Evolutionary conservation across 30 jellyfish, hydroid and myxozoan species (phyloP).

Genomic region (Pseudorhiza aurosa): DNA sequence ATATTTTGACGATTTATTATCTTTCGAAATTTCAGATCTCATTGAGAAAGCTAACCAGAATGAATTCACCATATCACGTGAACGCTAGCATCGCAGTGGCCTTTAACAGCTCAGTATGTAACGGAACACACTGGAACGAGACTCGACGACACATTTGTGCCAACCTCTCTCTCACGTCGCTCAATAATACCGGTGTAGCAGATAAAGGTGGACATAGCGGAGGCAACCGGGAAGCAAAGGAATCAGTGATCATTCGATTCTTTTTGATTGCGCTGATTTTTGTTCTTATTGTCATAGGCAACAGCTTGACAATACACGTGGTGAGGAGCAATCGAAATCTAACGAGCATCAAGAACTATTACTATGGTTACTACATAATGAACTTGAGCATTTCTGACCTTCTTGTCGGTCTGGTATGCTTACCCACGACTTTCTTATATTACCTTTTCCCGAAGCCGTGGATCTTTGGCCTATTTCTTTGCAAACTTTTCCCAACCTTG

Average conservation of each 20-base stretch:
- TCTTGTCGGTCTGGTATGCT: slow-evolving; percentile 73
- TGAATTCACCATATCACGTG: neutral
- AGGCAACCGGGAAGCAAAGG: slow-evolving; percentile 29
- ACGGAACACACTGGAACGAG: neutral
- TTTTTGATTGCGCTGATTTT: slow-evolving; percentile 51
- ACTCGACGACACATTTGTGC: neutral
- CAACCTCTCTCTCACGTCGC: neutral
- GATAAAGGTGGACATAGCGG: neutral
- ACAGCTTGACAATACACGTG: slow-evolving; percentile 66
- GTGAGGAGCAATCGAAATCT: slow-evolving; percentile 50
- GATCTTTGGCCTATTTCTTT: slow-evolving; percentile 56
- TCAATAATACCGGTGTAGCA: neutral
- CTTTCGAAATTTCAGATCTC: no score
- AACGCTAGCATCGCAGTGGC: neutral
- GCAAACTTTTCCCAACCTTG: slow-evolving; percentile 76
- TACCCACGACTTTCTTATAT: slow-evolving; percentile 61
- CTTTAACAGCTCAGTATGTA: neutral
- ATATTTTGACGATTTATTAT: no score
- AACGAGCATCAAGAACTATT: slow-evolving; percentile 63
- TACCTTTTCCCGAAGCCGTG: slow-evolving; percentile 44
- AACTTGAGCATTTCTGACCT: slow-evolving; percentile 71
- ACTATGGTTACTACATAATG: slow-evolving; percentile 72
- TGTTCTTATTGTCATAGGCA: slow-evolving; percentile 61
- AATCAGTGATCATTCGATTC: slow-evolving; percentile 49
- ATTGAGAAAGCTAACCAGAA: no score